These are phyloP conservation scores for Eulemur macaco DNA, from an alignment of 2,113 vertebrate genomes.

Conservation along the genomic window DNA sequence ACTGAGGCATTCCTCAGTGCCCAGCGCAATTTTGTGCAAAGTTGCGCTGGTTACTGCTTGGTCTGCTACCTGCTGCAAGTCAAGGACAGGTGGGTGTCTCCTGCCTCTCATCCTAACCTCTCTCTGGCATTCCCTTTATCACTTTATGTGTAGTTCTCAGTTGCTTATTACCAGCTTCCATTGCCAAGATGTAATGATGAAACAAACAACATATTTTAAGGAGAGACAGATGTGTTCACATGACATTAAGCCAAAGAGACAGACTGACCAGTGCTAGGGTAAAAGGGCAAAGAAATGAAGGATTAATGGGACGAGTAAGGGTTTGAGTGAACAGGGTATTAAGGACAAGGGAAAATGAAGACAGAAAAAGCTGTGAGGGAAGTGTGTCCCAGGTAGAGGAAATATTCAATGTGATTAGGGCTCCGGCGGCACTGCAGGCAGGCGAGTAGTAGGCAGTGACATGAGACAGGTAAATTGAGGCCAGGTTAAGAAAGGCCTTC, in stretches of 20 bases:
- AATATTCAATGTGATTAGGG: background rate
- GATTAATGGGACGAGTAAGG: background rate
- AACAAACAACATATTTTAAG: background rate
- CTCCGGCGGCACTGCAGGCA: background rate
- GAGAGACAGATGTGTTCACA: background rate
- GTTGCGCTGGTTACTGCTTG: constrained; percentile 95
- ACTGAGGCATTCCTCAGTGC: constrained; percentile 94
- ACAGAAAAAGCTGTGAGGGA: background rate
- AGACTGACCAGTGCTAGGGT: background rate
- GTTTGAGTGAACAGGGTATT: background rate
- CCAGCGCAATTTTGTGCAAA: constrained; percentile 95
- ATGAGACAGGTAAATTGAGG: background rate
- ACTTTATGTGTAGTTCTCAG: background rate
- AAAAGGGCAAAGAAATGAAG: background rate
- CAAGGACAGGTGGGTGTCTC: constrained; percentile 91
- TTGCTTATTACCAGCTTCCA: background rate
- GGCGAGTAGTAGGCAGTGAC: background rate
- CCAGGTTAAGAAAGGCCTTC: background rate
- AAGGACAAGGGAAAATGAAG: background rate
- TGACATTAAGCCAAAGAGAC: background rate
- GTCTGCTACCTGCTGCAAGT: constrained; percentile 98
- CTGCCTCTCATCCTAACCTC: background rate
- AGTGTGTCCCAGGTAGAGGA: background rate
- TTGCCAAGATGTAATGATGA: background rate
- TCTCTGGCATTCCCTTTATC: background rate